Evolutionary conservation across 2,797 vertebrate genomes (phyloP).

Genomic region (Tadarida brasiliensis): DNA sequence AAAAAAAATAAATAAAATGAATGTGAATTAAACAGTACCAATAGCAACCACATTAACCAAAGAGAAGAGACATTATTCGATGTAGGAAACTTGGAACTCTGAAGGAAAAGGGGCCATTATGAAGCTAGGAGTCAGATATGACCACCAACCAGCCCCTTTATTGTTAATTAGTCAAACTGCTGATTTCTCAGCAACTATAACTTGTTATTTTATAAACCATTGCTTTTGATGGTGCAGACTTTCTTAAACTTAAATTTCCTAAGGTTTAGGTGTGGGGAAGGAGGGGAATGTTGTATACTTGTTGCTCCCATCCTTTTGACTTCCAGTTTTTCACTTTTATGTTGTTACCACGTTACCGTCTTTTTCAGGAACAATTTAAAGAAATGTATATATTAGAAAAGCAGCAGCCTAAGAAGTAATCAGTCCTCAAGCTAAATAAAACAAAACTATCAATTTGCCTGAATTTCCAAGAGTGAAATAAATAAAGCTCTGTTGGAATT

Average conservation of each 20-base stretch:
- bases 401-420: constrained; percentile 47
- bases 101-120: neutral
- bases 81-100: neutral
- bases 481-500: constrained; percentile 70
- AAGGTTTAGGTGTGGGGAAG: neutral
- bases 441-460: constrained; percentile 64
- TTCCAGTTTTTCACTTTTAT: constrained; percentile 33
- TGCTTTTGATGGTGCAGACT: neutral
- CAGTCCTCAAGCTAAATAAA: constrained; percentile 63
- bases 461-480: constrained; percentile 73
- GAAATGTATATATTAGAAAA: constrained; percentile 6
- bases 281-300: neutral
- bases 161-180: constrained; percentile 21
- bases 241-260: neutral
- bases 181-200: neutral
- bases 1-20: neutral
- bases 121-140: neutral
- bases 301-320: neutral
- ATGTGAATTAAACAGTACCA: constrained; percentile 24
- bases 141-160: neutral
- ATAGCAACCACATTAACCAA: constrained; percentile 1
- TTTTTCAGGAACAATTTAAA: constrained; percentile 52
- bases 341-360: neutral
- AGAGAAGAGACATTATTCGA: constrained; percentile 5
- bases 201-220: constrained; percentile 32